Evolutionary conservation across 2,797 vertebrate species (phyloP), one percentile per base, ranked within the genome.

Genomic region (Triplophysa bombifrons): DNA sequence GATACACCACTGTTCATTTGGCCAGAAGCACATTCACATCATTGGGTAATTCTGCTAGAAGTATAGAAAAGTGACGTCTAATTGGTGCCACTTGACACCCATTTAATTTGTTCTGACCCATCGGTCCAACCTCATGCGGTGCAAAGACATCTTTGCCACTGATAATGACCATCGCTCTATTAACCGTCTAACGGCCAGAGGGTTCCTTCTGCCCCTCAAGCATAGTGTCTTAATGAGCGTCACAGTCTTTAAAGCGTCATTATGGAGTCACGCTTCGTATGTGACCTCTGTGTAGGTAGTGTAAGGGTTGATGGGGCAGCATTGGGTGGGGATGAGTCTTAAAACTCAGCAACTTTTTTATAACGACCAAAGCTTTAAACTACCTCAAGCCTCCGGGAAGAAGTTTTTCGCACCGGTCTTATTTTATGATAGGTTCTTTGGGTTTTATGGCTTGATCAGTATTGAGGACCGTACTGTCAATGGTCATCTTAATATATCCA

Each of bases 181-280:
- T 85, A 85, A 84, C 82, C 78, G 48, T 60, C 76, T 84, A 84
- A 78, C 78, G 81, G 82, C 82, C 74, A 25, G 58, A 82, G 81
- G 84, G 84, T 84, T 83, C 74, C 83, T 83, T 83, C 79, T 83
- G 81, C 78, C 80, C 81, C 22, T 71, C 74, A 72, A 84, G 75
- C 80, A 65, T 81, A 81, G 58, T 66, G 51, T 81, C 79, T 82
- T 85, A 87, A 87, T 87, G 79, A 77, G 75, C 60, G n/a, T 79
- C 64, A 56, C 64, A 81, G 80, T 87, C 78, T 85, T 87, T 87
- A 87, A 84, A 87, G 73, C 70, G 65, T 85, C 83, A 58, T 85
- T 85, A 85, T 69, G 17, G 74, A 81, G 86, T 82, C 80, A 83
- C 83, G 84, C 81, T 77, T 82, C 82, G 80, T 76, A 84, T 79